phyloP scores from a whole-genome alignment of 2,797 vertebrate species.

The Mus spretus region DNA sequence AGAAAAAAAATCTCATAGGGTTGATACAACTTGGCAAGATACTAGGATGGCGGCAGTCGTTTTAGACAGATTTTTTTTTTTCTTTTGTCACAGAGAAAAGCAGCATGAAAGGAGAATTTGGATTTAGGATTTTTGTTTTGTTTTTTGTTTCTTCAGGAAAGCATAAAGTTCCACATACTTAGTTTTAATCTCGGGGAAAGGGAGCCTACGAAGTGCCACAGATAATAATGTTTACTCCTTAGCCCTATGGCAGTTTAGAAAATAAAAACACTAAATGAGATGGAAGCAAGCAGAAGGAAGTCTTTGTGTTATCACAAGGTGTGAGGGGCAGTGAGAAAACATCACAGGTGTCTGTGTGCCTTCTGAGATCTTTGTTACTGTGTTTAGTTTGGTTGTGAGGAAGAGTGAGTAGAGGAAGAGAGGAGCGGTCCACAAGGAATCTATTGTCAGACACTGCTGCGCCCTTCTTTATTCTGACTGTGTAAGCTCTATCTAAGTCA shows the following conservation, averaged over 20 bases:
- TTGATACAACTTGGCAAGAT: background rate
- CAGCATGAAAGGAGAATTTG: background rate
- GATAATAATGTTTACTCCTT: background rate
- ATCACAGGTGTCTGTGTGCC: background rate
- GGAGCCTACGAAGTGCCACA: background rate
- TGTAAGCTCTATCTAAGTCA: slow-evolving; percentile 10
- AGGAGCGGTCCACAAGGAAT: background rate
- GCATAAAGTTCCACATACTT: background rate
- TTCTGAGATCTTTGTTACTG: background rate
- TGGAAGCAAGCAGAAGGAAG: background rate
- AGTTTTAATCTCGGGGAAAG: slow-evolving; percentile 38
- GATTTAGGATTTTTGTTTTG: slow-evolving; percentile 32
- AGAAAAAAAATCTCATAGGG: background rate
- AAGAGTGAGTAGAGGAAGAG: background rate
- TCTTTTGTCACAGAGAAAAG: slow-evolving; percentile 19
- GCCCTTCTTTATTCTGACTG: background rate
- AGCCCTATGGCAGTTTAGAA: background rate
- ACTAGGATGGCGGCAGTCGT: background rate
- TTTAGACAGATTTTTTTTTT: slow-evolving; percentile 21
- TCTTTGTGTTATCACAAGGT: background rate
- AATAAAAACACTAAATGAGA: background rate
- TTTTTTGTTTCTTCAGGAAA: slow-evolving; percentile 50
- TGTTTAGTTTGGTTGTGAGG: background rate
- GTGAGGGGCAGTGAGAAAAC: background rate
- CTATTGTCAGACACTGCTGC: background rate